Evolutionary conservation across 2,888 invertebrate species (phyloP), one percentile per base, ranked within the genome.

Genomic region (Acrobasis consociella): DNA sequence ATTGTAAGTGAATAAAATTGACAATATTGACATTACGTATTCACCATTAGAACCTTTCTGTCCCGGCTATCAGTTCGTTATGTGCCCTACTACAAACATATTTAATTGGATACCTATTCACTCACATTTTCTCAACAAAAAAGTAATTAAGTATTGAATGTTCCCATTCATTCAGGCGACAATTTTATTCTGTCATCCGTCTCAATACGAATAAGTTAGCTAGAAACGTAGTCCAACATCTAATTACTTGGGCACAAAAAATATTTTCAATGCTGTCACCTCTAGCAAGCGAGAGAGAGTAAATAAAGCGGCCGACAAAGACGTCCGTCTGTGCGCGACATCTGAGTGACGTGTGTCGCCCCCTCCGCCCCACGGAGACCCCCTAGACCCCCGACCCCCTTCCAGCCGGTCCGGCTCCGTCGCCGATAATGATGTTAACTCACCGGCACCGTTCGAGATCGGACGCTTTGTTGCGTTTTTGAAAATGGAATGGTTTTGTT

Each of bases 271-370:
- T 70, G 79, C 78, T 80, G 90, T 83, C 90, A 83, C 85, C 81
- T 90, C 90, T 91, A 87, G 80, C 74, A 78, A 73, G 77, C 74
- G 77, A 81, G 77, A 84, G 83, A 71, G 83, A 85, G 85, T 87
- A 89, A 91, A 91, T 90, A 91, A 90, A 90, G 86, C 90, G 88
- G 83, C 81, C 86, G 88, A 91, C 91, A 91, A 91, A 91, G 91
- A 91, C 91, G 91, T 91, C 89, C 89, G 90, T 91, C 91, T 91
- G 91, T 74, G 82, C 81, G 86, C 86, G 91, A 91, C 91, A 88
- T 89, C 86, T 91, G 91, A 91, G 91, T 88, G 91, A 90, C 90
- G 88, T 87, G 87, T 89, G 91, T 89, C 90, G 83, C 86, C 85
- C 82, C 80, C 77, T 67, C 60, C 69, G 67, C 69, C 72, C 72